phyloP scores from a whole-genome alignment of 1,140 invertebrate genomes.

The Aplysia californica region DNA sequence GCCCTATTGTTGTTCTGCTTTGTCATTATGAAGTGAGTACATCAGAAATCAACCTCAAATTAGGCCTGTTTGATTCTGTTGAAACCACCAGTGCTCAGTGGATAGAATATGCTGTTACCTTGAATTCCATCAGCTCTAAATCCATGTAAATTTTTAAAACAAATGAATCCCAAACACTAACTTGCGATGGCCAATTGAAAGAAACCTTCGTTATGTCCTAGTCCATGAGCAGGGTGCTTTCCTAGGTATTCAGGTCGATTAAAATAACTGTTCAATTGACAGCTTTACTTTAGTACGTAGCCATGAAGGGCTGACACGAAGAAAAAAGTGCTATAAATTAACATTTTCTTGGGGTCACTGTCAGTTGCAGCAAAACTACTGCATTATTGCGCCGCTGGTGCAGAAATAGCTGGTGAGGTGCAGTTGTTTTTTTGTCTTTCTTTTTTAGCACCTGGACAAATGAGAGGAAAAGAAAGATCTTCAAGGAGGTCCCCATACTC shows the following conservation, averaged over 20 bases:
- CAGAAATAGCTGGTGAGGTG: too few species aligned
- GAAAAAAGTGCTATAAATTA: background rate
- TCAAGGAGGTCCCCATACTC: conserved; percentile 9
- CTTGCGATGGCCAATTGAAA: background rate
- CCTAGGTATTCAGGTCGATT: background rate
- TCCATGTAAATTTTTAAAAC: background rate
- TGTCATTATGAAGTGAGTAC: too few species aligned
- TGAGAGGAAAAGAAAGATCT: conserved; percentile 30
- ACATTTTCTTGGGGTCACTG: background rate
- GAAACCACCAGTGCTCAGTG: too few species aligned
- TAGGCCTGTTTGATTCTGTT: too few species aligned
- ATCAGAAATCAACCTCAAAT: too few species aligned
- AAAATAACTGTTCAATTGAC: background rate
- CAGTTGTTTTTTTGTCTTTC: background rate
- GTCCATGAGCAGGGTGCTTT: too few species aligned
- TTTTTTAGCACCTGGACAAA: conserved; percentile 22
- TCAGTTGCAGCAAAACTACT: too few species aligned
- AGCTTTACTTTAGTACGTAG: background rate
- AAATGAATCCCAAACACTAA: background rate
- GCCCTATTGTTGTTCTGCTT: too few species aligned
- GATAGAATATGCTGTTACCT: too few species aligned
- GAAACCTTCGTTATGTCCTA: background rate
- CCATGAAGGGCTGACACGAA: background rate
- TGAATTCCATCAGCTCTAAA: background rate
- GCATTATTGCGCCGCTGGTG: too few species aligned